phyloP scores from a whole-genome alignment of 2,888 invertebrate species.

The Caenorhabditis drosophilae region DNA sequence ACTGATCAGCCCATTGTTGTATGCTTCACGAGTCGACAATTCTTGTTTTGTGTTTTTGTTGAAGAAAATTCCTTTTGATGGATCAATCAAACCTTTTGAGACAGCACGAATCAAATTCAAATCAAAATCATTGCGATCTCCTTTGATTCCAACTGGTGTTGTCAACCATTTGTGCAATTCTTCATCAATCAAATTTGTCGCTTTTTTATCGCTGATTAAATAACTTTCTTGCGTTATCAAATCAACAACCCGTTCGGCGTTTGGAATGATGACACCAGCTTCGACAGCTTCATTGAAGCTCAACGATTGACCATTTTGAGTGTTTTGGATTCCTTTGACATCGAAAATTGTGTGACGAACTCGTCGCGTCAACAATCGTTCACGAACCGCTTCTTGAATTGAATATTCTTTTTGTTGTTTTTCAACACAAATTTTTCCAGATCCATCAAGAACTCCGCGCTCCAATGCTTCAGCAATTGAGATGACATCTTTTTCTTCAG shows the following conservation, averaged over 20 bases:
- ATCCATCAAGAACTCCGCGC: constrained; percentile 80
- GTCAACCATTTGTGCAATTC: constrained; percentile 78
- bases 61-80: constrained; percentile 77
- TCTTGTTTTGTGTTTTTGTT: constrained; percentile 74
- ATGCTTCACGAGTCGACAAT: constrained; percentile 81
- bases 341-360: constrained; percentile 87
- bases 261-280: constrained; percentile 80
- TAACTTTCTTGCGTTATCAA: constrained; percentile 52
- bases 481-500: constrained; percentile 80
- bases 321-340: constrained; percentile 85
- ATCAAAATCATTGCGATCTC: constrained; percentile 78
- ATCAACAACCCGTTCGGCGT: constrained; percentile 70
- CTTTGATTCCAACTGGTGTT: constrained; percentile 80
- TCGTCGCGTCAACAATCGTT: constrained; percentile 86
- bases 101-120: constrained; percentile 82
- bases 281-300: constrained; percentile 83
- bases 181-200: constrained; percentile 70
- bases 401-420: constrained; percentile 68
- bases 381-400: constrained; percentile 84
- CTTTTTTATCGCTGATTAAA: constrained; percentile 66
- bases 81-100: constrained; percentile 84
- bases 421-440: constrained; percentile 75
- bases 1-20: constrained; percentile 83
- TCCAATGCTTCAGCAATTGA: constrained; percentile 85
- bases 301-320: constrained; percentile 81